Evolutionary conservation across 2,888 invertebrate species (phyloP).

Genomic region (Ichneumoninae sp.): DNA sequence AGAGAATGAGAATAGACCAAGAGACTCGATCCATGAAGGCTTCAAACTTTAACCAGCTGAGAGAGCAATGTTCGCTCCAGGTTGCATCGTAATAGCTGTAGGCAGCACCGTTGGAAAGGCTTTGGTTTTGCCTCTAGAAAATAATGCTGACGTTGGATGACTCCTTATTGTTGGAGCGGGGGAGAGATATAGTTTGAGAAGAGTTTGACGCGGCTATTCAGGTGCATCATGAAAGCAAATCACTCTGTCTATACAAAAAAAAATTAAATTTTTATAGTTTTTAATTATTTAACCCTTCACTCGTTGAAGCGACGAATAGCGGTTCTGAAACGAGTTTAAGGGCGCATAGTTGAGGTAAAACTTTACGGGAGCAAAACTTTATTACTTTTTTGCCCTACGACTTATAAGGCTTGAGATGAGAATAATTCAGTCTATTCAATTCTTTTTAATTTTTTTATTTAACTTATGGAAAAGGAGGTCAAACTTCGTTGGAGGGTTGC

Average conservation of each 20-base stretch:
- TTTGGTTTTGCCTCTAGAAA: slow-evolving; percentile 30
- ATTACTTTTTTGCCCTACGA: neutral
- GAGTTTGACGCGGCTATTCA: neutral
- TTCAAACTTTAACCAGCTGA: slow-evolving; percentile 56
- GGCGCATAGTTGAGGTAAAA: neutral
- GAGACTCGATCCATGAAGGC: slow-evolving; percentile 48
- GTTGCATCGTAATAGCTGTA: slow-evolving; percentile 13
- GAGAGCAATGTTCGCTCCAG: slow-evolving; percentile 30
- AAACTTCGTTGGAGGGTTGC: neutral
- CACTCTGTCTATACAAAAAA: neutral
- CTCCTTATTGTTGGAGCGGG: neutral
- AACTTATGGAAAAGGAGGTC: neutral
- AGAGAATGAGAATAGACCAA: slow-evolving; percentile 48
- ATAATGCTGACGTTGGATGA: slow-evolving; percentile 41
- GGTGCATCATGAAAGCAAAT: slow-evolving; percentile 14
- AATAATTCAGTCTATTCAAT: neutral
- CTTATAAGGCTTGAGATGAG: neutral
- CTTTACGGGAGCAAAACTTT: neutral
- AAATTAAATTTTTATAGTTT: neutral
- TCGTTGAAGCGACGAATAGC: neutral
- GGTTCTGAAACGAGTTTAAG: neutral
- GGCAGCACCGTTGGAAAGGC: slow-evolving; percentile 14
- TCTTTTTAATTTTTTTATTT: neutral
- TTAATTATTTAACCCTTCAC: neutral
- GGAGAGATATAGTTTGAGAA: neutral